phyloP scores from a whole-genome alignment of 1,140 invertebrate species.

The Ceratitis capitata region DNA sequence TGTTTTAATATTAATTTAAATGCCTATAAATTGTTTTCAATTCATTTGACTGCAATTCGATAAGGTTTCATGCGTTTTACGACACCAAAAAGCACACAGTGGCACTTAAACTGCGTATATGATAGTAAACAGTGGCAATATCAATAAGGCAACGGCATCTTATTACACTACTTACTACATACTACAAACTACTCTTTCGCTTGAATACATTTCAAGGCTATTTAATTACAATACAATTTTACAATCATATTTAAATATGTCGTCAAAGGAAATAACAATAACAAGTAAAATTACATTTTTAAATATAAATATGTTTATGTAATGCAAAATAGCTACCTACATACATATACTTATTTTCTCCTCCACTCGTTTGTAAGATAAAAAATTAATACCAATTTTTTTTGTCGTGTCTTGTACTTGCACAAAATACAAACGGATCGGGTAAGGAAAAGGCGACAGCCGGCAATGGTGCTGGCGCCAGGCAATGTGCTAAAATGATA shows the following conservation, averaged over 20 bases:
- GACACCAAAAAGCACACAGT: background rate
- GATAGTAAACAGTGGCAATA: background rate
- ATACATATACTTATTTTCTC: background rate
- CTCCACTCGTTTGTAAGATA: background rate
- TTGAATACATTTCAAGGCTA: conserved; percentile 25
- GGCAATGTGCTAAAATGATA: conserved; percentile 25
- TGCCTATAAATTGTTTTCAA: conserved; percentile 28
- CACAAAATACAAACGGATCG: background rate
- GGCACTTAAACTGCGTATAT: background rate
- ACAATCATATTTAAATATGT: conserved; percentile 18
- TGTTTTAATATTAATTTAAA: too few species aligned
- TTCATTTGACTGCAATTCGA: conserved; percentile 7
- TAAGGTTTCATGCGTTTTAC: background rate
- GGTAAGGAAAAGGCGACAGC: background rate
- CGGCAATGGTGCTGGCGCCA: background rate
- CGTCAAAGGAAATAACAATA: background rate
- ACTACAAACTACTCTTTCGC: background rate
- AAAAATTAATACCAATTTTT: background rate
- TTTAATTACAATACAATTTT: conserved; percentile 27
- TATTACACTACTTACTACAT: background rate
- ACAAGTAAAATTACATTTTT: background rate
- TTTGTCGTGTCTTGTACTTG: background rate
- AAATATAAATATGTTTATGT: background rate
- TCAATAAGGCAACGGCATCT: background rate
- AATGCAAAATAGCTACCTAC: too few species aligned